These are phyloP conservation scores for Brienomyrus brachyistius DNA, from an alignment of 2,113 vertebrate species.

Conservation along the genomic window DNA sequence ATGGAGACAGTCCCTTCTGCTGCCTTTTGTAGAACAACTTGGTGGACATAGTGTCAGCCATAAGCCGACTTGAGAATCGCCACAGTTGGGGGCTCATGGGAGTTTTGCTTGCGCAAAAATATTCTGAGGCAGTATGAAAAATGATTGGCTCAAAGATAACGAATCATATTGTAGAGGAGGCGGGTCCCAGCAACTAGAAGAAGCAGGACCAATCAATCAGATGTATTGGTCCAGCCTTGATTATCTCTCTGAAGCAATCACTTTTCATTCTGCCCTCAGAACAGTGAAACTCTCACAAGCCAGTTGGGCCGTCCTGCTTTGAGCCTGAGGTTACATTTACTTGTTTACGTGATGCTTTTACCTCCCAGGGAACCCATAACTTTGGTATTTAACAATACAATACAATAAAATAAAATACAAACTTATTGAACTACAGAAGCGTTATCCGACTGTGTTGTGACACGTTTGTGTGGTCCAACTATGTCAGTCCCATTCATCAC, in stretches of 20 bases:
- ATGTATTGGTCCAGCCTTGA: background rate
- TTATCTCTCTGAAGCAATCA: background rate
- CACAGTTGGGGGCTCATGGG: background rate
- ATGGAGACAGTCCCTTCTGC: background rate
- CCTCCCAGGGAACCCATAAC: background rate
- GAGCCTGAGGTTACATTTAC: background rate
- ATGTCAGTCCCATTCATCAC: background rate
- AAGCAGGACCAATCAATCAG: background rate
- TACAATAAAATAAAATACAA: too few relatives aligned
- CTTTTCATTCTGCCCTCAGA: background rate
- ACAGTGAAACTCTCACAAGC: background rate
- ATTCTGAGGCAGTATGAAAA: too few relatives aligned
- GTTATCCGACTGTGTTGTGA: slow-evolving; percentile 41
- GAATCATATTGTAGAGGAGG: background rate
- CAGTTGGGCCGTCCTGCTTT: background rate
- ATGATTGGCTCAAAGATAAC: too few relatives aligned
- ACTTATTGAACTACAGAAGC: slow-evolving; percentile 3
- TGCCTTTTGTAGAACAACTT: background rate
- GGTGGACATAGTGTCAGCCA: background rate
- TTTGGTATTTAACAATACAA: too few relatives aligned
- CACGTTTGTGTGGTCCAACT: slow-evolving; percentile 42
- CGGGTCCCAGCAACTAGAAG: background rate
- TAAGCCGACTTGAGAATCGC: background rate
- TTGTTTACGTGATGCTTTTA: background rate
- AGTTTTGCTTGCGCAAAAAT: too few relatives aligned